Base-by-base conservation (phyloP, 2,888 invertebrate species). In the Troides helena region DNA sequence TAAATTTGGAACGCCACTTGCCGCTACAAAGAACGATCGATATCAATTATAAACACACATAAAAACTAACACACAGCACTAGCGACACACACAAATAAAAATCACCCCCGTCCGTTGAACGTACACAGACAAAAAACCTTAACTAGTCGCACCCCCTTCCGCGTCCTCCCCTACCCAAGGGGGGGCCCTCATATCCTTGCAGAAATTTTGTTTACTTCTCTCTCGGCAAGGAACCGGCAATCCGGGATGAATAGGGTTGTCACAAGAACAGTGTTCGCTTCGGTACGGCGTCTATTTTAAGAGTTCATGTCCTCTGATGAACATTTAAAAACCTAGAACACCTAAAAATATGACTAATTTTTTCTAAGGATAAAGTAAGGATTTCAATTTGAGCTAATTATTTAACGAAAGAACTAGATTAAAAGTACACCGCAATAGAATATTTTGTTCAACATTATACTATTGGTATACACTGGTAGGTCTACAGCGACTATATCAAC, bases 191-290 rank as follows among this genome's bases (percentile, higher is more conserved):
- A 88, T 87, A 91, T 91, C 90, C 92, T 91, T 90, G 88, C 87
- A 90, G 92, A 89, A 90, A 91, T 89, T 92, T 92, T 91, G 92
- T 92, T 92, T 92, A 91, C 92, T 89, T 91, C 90, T 85, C 84
- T 82, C 87, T 86, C 85, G 83, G 85, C 85, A 91, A 90, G 90
- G 89, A 90, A 86, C 83, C 83, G 81, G 80, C 69, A 76, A 77
- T 83, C 82, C 85, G 81, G 83, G 81, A 81, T 80, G 79, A 78
- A 76, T 65, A 67, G 60, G 70, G 67, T 67, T 64, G 58, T 65
- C 65, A 62, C 25, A 18, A 46, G 21, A 21, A 39, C 1, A 39
- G 39, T 39, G 8, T 39, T 10, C 7, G 7, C 10, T 8, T 39
- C 7, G 30, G 30, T 3, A 3, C 30, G 30, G 30, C 4, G 5